Conservation (phyloP, 2,113 vertebrate genomes). For the Chaetorhynchus papuensis region DNA sequence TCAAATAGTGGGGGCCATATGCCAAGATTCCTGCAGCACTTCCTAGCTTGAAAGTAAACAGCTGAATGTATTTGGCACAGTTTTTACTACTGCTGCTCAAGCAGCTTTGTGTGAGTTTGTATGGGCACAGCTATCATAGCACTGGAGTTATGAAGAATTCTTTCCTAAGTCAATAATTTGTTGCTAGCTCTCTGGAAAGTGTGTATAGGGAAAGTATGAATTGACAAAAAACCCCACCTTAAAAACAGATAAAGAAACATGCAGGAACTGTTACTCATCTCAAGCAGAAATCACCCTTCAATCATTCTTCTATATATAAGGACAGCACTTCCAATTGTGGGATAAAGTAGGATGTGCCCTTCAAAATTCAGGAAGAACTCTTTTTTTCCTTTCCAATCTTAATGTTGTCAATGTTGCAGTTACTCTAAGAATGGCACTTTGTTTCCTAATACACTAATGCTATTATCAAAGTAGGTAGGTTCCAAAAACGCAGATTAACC, state of each 20-base stretch:
- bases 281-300: not conserved
- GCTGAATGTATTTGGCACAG: conserved; percentile 3
- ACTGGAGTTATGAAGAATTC: not conserved
- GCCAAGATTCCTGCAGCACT: conserved; percentile 28
- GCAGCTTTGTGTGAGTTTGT: not conserved
- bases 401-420: not conserved
- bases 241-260: not conserved
- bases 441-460: not conserved
- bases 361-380: not conserved
- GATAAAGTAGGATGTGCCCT: not conserved
- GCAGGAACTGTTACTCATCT: not conserved
- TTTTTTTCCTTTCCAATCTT: not conserved
- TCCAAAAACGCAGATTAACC: not conserved
- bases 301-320: not conserved
- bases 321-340: not conserved
- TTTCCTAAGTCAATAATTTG: not conserved
- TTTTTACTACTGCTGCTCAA: conserved; percentile 2
- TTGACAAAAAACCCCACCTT: not conserved
- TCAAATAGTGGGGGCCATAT: conserved; percentile 2
- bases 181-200: not conserved
- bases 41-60: conserved; percentile 27
- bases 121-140: not conserved
- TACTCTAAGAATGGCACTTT: not conserved
- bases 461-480: not conserved
- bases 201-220: not conserved